Conservation (phyloP, 1,140 invertebrate species). For the Cherax quadricarinatus region DNA sequence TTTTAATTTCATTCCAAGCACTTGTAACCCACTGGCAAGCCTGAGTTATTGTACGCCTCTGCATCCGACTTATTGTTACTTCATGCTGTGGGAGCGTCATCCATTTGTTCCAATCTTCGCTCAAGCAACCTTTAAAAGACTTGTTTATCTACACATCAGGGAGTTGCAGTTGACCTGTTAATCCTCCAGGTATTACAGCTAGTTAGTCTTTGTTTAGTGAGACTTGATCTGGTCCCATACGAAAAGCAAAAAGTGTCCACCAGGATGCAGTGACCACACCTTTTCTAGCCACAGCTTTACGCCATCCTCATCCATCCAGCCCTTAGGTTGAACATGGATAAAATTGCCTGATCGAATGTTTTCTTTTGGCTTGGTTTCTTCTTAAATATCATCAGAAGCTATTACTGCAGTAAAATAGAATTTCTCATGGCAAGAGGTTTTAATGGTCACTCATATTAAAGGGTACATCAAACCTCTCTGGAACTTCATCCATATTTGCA, state of each 20-base stretch:
- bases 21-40: conserved; percentile 1
- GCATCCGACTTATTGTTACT: conserved; percentile 9
- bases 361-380: too few relatives aligned
- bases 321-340: too few relatives aligned
- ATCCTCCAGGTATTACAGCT: conserved; percentile 29
- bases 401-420: too few relatives aligned
- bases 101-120: conserved; percentile 27
- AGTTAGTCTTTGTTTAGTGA: too few relatives aligned
- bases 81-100: conserved; percentile 21
- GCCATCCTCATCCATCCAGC: too few relatives aligned
- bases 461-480: not conserved
- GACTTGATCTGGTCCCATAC: too few relatives aligned
- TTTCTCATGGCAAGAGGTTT: too few relatives aligned
- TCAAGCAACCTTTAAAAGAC: conserved; percentile 18
- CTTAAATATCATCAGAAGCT: too few relatives aligned
- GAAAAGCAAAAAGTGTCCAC: too few relatives aligned
- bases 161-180: not conserved
- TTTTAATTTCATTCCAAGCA: not conserved
- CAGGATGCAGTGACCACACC: too few relatives aligned
- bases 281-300: too few relatives aligned
- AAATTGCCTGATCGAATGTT: too few relatives aligned
- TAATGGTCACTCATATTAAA: not conserved
- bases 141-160: not conserved
- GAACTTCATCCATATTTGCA: not conserved
- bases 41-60: conserved; percentile 14